These are phyloP conservation scores for Branchinecta lynchi DNA, from an alignment of 1,140 invertebrate species.

Conservation along the genomic window DNA sequence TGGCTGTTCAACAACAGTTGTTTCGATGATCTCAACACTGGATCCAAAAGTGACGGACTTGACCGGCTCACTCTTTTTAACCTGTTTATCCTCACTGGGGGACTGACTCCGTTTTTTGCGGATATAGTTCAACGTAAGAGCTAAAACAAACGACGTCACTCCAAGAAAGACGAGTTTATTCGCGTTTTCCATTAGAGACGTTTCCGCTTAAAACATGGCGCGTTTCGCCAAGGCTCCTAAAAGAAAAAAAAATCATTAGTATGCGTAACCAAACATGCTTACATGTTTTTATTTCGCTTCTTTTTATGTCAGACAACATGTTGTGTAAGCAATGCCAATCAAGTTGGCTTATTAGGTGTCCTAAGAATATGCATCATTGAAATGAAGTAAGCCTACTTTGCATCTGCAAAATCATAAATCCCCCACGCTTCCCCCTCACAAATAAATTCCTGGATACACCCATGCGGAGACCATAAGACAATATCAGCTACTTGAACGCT, in stretches of 20 bases:
- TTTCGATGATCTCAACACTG: not conserved
- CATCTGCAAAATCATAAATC: too few relatives aligned
- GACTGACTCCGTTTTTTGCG: not conserved
- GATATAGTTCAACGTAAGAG: not conserved
- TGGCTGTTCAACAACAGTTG: not conserved
- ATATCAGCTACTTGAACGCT: too few relatives aligned
- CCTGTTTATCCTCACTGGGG: not conserved
- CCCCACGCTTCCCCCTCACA: too few relatives aligned
- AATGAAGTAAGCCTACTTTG: too few relatives aligned
- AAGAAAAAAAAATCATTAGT: not conserved
- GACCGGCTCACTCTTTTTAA: not conserved
- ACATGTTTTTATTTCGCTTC: too few relatives aligned
- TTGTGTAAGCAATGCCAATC: too few relatives aligned
- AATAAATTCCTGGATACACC: too few relatives aligned
- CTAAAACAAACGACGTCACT: not conserved
- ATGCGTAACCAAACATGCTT: not conserved
- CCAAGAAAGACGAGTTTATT: not conserved
- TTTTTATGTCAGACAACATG: too few relatives aligned
- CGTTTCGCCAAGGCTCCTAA: not conserved
- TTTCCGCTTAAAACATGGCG: not conserved
- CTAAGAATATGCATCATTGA: too few relatives aligned
- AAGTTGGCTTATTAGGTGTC: too few relatives aligned
- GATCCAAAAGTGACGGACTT: not conserved
- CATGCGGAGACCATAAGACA: too few relatives aligned
- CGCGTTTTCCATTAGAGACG: slow-evolving; percentile 1